A percentile compares a stretch with the other conserved stretches of the same genome.
Evolutionary conservation across 2,113 vertebrate species (phyloP).

Genomic region (Genyomyrus donnyi): DNA sequence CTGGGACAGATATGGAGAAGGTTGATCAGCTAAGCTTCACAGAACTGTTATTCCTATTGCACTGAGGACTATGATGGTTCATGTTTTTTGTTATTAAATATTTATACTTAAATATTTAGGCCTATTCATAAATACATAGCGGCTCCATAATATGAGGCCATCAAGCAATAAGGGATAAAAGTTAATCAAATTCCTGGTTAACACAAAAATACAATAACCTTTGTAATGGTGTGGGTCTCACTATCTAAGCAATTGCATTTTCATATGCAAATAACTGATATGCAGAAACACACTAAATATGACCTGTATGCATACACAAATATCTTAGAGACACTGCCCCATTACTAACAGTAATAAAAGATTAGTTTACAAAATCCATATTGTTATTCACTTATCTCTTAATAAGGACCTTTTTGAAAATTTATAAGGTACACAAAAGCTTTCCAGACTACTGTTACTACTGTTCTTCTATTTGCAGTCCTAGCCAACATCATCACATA

Average conservation of each 20-base stretch:
- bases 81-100: not conserved
- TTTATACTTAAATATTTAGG: not conserved
- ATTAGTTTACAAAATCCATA: not conserved
- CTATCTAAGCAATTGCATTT: not conserved
- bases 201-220: not conserved
- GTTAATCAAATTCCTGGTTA: not conserved
- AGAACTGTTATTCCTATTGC: not conserved
- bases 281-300: not conserved
- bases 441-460: not conserved
- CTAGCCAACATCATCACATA: not conserved
- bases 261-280: not conserved
- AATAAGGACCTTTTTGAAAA: not conserved
- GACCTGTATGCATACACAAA: not conserved
- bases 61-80: not conserved
- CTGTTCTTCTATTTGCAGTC: not conserved
- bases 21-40: not conserved
- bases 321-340: not conserved
- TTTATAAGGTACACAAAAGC: not conserved
- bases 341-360: not conserved
- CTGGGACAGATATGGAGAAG: not conserved
- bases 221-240: not conserved
- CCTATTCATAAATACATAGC: not conserved
- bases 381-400: not conserved
- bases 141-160: not conserved
- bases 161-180: not conserved